phyloP scores from a whole-genome alignment of 2,888 invertebrate species.

The Coronaproctus castanopsis region DNA sequence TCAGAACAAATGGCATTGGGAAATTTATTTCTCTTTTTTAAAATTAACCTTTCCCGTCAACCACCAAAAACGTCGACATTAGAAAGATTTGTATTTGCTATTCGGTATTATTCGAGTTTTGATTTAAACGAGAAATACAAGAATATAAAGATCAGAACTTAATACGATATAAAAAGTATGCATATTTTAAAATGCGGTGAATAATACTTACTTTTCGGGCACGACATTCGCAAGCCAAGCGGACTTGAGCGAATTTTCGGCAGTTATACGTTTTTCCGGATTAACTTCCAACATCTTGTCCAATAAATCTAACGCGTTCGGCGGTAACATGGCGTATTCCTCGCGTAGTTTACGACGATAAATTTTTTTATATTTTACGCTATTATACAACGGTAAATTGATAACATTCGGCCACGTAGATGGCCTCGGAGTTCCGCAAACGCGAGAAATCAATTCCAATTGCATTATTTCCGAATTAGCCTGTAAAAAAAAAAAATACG shows the following conservation, averaged over 20 bases:
- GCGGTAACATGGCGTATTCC: conserved; percentile 82
- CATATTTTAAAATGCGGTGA: no score
- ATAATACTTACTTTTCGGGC: conserved; percentile 75
- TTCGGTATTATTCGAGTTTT: no score
- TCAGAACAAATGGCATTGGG: no score
- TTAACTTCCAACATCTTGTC: conserved; percentile 93
- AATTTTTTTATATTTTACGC: conserved; percentile 73
- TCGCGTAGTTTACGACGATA: conserved; percentile 76
- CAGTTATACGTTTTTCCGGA: conserved; percentile 80
- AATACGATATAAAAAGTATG: no score
- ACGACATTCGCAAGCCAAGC: conserved; percentile 81
- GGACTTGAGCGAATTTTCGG: conserved; percentile 79
- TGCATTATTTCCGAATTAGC: conserved; percentile 84
- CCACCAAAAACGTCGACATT: no score
- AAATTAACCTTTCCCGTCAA: no score
- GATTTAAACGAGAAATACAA: no score
- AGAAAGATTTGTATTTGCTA: no score
- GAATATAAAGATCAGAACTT: no score
- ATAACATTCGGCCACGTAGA: conserved; percentile 94
- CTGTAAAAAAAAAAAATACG: conserved; percentile 28
- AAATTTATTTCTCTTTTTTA: no score
- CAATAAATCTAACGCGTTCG: conserved; percentile 65
- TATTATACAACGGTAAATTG: conserved; percentile 75
- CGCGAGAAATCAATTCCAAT: conserved; percentile 75
- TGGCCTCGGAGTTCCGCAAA: conserved; percentile 90